These are phyloP conservation scores for Pseudomyrmex dendroicus DNA, from an alignment of 1,140 invertebrate species.

Conservation along the genomic window DNA sequence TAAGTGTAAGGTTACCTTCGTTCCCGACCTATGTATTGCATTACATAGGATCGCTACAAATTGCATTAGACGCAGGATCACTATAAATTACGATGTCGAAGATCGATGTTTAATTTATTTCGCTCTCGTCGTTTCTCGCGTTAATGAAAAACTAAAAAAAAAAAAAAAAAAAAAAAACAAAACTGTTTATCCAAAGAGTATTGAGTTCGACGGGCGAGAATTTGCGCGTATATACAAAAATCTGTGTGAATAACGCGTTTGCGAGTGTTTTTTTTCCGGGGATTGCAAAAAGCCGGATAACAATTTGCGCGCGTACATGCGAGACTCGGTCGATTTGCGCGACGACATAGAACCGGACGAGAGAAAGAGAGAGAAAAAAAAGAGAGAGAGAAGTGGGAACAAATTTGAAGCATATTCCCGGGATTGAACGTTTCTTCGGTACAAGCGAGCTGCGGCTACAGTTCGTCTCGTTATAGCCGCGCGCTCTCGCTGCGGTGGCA, in stretches of 20 bases:
- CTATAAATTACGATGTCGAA: neutral
- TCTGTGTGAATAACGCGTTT: neutral
- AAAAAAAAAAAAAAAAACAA: neutral
- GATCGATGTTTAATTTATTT: neutral
- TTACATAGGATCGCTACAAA: constrained; percentile 1
- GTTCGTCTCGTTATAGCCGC: constrained; percentile 56
- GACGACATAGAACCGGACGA: neutral
- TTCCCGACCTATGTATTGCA: neutral
- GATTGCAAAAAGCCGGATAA: constrained; percentile 25
- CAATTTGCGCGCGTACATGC: constrained; percentile 34
- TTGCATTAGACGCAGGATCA: neutral
- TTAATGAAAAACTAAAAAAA: constrained; percentile 4
- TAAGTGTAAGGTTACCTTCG: constrained; percentile 1
- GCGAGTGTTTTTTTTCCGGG: constrained; percentile 15
- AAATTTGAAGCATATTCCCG: constrained; percentile 34
- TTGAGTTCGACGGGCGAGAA: neutral
- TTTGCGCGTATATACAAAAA: neutral
- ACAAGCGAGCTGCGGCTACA: neutral
- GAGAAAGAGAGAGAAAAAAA: neutral
- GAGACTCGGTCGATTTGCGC: constrained; percentile 15
- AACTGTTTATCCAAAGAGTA: neutral
- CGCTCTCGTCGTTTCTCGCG: neutral
- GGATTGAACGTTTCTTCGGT: constrained; percentile 36
- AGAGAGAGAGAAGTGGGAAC: neutral
- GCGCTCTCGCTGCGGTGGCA: constrained; percentile 22